phyloP scores from a whole-genome alignment of 2,113 vertebrate genomes.

The Verasper variegatus region DNA sequence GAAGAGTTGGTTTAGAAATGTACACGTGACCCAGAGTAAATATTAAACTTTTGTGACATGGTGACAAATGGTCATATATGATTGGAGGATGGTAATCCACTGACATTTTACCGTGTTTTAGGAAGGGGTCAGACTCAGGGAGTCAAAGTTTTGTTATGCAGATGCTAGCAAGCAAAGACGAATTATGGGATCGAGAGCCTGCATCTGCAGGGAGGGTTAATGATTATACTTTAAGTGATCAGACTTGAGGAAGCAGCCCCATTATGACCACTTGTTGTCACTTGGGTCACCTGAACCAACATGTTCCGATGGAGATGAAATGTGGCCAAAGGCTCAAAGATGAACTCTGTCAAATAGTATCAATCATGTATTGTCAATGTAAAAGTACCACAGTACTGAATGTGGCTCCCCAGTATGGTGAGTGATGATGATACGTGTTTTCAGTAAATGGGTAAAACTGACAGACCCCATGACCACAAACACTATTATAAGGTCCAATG shows the following conservation, averaged over 20 bases:
- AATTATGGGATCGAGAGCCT: too few species aligned
- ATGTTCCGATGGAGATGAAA: not conserved
- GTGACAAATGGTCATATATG: not conserved
- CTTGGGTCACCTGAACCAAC: not conserved
- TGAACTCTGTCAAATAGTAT: not conserved
- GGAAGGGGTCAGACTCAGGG: not conserved
- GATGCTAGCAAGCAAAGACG: too few species aligned
- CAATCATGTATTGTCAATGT: not conserved
- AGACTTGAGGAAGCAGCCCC: not conserved
- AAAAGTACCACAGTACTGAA: not conserved
- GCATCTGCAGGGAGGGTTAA: too few species aligned
- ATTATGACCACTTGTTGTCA: not conserved
- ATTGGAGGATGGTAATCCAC: not conserved
- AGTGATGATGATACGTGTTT: not conserved
- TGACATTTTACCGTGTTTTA: not conserved
- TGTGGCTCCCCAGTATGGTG: not conserved
- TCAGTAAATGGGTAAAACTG: not conserved
- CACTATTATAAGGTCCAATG: not conserved
- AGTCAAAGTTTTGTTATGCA: not conserved
- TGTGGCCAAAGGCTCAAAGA: not conserved
- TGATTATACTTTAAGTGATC: not conserved
- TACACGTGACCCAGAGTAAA: not conserved
- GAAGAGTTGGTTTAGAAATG: not conserved
- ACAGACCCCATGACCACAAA: not conserved
- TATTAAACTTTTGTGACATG: too few species aligned